Percentiles rank a stretch among this genome's conserved stretches.
Conservation (phyloP, 2,888 invertebrate species). For the Stenodera caucasica region DNA sequence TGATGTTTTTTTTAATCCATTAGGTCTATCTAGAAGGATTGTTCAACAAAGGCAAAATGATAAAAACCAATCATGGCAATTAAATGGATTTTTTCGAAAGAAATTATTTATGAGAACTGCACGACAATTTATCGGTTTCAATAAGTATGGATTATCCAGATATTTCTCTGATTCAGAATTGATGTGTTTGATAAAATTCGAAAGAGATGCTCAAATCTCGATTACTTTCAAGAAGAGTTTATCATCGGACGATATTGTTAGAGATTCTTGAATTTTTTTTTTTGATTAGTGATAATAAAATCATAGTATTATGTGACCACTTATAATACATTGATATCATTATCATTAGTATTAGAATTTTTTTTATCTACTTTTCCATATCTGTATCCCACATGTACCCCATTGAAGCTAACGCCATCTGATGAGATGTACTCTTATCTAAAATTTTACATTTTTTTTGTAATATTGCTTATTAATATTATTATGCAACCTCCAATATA, state of each 20-base stretch:
- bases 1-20: background rate
- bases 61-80: background rate
- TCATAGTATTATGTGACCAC: too few relatives aligned
- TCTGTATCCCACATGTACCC: too few relatives aligned
- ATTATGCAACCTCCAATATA: too few relatives aligned
- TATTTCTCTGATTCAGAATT: slow-evolving; percentile 40
- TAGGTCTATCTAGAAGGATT: background rate
- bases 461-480: too few relatives aligned
- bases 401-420: too few relatives aligned
- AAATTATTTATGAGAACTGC: slow-evolving; percentile 19
- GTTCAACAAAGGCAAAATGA: background rate
- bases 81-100: background rate
- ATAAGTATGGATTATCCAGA: slow-evolving; percentile 31
- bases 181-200: slow-evolving; percentile 13
- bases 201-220: background rate
- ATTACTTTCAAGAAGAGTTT: background rate
- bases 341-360: too few relatives aligned
- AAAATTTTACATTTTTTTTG: too few relatives aligned
- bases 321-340: too few relatives aligned
- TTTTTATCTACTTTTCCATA: too few relatives aligned
- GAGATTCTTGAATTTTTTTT: slow-evolving; percentile 1
- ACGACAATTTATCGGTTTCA: slow-evolving; percentile 22
- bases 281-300: too few relatives aligned
- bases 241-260: background rate
- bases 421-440: too few relatives aligned